A percentile compares a stretch with the other conserved stretches of the same genome.
phyloP scores from a whole-genome alignment of 2,797 vertebrate species.

The Artibeus jamaicensis region DNA sequence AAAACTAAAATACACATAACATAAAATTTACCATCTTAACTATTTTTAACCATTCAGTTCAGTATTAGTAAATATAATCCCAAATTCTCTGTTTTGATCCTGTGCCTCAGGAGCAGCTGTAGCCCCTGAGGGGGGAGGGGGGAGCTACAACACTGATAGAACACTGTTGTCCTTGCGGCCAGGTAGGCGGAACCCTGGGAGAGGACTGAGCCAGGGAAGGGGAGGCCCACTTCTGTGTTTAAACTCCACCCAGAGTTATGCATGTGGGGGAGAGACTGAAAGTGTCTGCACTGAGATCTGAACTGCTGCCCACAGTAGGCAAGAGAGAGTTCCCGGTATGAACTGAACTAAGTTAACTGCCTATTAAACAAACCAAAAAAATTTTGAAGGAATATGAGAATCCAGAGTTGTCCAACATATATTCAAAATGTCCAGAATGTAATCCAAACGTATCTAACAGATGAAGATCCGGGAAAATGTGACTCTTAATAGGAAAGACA shows the following conservation, averaged over 20 bases:
- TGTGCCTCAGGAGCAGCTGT: neutral
- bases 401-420: neutral
- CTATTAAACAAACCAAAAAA: neutral
- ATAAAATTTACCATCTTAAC: neutral
- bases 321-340: neutral
- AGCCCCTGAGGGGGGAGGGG: accelerated
- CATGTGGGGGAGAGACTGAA: neutral
- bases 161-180: neutral
- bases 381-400: neutral
- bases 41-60: neutral
- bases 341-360: neutral
- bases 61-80: neutral
- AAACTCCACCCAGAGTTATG: neutral
- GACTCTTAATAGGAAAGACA: neutral
- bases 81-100: neutral
- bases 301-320: neutral
- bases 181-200: neutral
- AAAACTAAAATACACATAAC: neutral
- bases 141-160: neutral
- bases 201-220: neutral
- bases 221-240: neutral
- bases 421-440: neutral
- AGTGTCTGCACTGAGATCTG: neutral
- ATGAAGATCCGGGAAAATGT: neutral
- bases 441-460: neutral